Evolutionary conservation across 2,113 vertebrate species (phyloP).

Genomic region (human): GRCh38 chr5:15120001-15120500

Average conservation of each 20-base stretch:
- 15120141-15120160: background rate
- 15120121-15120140: background rate
- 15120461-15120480: background rate
- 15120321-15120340: background rate
- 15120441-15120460: background rate
- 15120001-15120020: background rate
- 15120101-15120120: background rate
- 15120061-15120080: background rate
- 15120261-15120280: background rate
- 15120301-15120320: background rate
- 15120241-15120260: background rate
- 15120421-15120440: background rate
- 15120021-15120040: background rate
- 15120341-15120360: background rate
- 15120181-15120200: background rate
- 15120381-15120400: background rate
- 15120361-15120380: background rate
- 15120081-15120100: background rate
- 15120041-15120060: background rate
- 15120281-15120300: background rate
- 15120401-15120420: background rate
- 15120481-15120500: background rate
- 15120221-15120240: background rate
- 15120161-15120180: background rate
- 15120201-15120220: background rate